Conservation (phyloP, 2,797 vertebrate genomes). For the Ispidina lecontei region DNA sequence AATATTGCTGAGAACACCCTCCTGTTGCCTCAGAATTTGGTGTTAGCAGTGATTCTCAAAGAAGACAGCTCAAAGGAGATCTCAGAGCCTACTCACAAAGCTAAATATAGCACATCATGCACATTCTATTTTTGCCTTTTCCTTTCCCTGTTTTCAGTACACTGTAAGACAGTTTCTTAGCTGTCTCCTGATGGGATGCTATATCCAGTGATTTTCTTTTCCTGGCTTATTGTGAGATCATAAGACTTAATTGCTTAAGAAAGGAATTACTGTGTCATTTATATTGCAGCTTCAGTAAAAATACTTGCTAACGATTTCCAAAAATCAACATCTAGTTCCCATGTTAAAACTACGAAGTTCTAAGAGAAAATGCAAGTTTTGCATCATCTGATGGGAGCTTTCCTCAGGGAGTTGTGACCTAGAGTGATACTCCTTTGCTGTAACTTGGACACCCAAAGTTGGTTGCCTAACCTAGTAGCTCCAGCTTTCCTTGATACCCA, state of each 20-base stretch:
- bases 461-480: neutral
- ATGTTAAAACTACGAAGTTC: neutral
- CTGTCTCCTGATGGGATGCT: neutral
- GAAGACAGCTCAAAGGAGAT: slow-evolving; percentile 37
- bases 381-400: neutral
- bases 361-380: neutral
- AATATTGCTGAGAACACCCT: neutral
- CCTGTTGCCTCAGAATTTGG: neutral
- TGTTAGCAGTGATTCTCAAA: slow-evolving; percentile 12
- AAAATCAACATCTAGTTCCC: neutral
- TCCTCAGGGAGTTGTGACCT: neutral
- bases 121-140: slow-evolving; percentile 55
- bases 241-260: neutral
- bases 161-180: neutral
- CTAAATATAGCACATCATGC: slow-evolving; percentile 54
- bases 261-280: neutral
- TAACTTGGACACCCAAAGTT: neutral
- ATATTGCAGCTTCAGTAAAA: neutral
- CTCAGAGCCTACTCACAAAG: slow-evolving; percentile 35
- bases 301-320: neutral
- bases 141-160: slow-evolving; percentile 34
- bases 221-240: neutral
- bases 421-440: neutral
- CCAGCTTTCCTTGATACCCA: neutral
- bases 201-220: neutral